Percentiles rank a stretch among this genome's conserved stretches.
phyloP scores from a whole-genome alignment of 2,797 vertebrate genomes.

The Otolemur crassicaudatus region DNA sequence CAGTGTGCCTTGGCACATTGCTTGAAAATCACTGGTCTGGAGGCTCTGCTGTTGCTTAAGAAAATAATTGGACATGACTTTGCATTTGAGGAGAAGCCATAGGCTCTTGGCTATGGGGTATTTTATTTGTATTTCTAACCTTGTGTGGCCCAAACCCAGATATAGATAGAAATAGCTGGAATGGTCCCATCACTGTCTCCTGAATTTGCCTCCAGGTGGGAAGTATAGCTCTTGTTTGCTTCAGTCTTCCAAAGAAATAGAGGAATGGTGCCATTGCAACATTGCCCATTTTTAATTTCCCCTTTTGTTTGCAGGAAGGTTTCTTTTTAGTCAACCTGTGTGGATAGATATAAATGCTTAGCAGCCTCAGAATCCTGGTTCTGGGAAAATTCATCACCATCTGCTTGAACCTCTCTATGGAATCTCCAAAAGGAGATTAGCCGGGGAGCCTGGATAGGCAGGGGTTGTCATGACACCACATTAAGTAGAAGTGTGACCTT shows the following conservation, averaged over 20 bases:
- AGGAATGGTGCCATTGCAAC: background rate
- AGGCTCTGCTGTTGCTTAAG: background rate
- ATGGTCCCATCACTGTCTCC: fast-evolving
- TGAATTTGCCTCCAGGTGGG: background rate
- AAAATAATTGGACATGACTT: background rate
- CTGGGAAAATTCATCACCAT: background rate
- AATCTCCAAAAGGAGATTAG: background rate
- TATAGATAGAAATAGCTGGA: too few species aligned
- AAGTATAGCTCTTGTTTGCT: background rate
- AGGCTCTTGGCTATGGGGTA: background rate
- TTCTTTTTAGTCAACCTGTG: background rate
- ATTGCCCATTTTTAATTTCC: background rate
- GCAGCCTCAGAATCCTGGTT: background rate
- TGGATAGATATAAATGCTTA: background rate
- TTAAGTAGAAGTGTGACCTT: conserved; percentile 22
- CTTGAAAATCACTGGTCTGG: too few species aligned
- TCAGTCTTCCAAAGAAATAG: background rate
- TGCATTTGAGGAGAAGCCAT: background rate
- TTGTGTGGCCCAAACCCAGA: background rate
- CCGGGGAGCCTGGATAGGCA: background rate
- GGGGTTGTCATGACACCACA: background rate
- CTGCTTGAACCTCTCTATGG: background rate
- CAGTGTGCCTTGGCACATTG: too few species aligned
- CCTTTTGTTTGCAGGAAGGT: background rate
- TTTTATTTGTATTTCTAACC: background rate